Percentiles rank a stretch among this genome's conserved stretches.
Conservation (phyloP, 2,797 vertebrate genomes). For the Aldrovandia affinis region DNA sequence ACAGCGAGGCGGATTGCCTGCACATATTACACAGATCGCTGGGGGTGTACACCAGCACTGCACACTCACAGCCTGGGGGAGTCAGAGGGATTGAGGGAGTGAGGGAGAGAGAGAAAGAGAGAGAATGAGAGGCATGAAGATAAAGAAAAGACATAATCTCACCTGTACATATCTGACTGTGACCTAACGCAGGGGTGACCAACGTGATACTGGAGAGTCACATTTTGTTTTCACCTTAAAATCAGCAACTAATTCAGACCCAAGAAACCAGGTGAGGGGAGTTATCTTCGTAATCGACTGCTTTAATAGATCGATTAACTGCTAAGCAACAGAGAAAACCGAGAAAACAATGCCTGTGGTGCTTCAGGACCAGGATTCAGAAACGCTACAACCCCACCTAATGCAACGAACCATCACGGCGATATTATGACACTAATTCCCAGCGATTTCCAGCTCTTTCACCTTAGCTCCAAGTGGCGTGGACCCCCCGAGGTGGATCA, state of each 20-base stretch:
- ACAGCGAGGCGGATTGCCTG: conserved; percentile 45
- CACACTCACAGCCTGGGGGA: conserved; percentile 49
- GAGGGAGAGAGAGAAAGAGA: too few relatives aligned
- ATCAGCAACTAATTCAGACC: background rate
- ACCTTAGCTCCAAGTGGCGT: conserved; percentile 58
- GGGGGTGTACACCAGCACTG: conserved; percentile 60
- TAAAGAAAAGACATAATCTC: background rate
- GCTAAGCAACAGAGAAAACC: background rate
- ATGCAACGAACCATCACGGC: background rate
- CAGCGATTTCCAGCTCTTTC: background rate
- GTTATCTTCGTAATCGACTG: background rate
- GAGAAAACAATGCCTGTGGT: background rate
- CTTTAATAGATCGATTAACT: background rate
- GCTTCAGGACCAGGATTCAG: background rate
- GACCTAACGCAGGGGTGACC: background rate
- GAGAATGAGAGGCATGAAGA: background rate
- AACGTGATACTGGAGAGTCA: background rate
- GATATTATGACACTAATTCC: background rate
- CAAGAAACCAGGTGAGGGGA: background rate
- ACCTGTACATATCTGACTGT: background rate
- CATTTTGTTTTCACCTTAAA: too few relatives aligned
- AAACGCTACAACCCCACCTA: background rate
- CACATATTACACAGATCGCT: conserved; percentile 59
- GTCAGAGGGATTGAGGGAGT: too few relatives aligned
- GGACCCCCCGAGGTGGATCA: conserved; percentile 46